phyloP scores from a whole-genome alignment of 2,888 invertebrate genomes.

The Cylloceria caligata region DNA sequence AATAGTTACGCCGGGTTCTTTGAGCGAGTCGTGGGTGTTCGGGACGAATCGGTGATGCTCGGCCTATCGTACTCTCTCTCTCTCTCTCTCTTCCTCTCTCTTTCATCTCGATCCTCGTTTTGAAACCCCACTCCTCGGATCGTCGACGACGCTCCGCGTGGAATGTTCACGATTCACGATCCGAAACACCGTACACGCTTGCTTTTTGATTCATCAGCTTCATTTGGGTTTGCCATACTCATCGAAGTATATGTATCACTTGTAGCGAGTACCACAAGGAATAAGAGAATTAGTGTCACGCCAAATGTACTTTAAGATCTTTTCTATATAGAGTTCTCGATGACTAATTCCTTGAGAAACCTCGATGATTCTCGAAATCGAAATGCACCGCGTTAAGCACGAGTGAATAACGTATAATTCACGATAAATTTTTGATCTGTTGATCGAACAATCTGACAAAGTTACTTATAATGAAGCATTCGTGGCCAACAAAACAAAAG shows the following conservation, averaged over 20 bases:
- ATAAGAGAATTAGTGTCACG: slow-evolving; percentile 37
- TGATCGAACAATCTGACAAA: background rate
- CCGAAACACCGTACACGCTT: slow-evolving; percentile 34
- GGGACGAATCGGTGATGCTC: slow-evolving; percentile 65
- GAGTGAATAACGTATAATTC: background rate
- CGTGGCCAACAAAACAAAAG: no score
- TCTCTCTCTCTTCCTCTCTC: slow-evolving; percentile 3
- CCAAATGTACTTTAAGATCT: slow-evolving; percentile 33
- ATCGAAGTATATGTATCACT: background rate
- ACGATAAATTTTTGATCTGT: background rate
- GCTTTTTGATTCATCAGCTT: slow-evolving; percentile 35
- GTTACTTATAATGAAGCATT: no score
- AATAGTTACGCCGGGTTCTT: slow-evolving; percentile 77
- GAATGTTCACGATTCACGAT: slow-evolving; percentile 47
- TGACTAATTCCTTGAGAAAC: slow-evolving; percentile 45
- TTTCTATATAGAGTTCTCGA: slow-evolving; percentile 23
- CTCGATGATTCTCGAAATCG: slow-evolving; percentile 21
- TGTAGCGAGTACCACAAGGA: background rate
- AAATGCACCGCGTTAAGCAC: background rate
- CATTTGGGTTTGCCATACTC: background rate
- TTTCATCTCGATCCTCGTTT: background rate
- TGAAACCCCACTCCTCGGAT: background rate
- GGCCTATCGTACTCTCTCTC: slow-evolving; percentile 28
- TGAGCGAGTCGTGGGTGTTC: slow-evolving; percentile 73
- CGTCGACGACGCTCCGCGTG: slow-evolving; percentile 18